phyloP scores from a whole-genome alignment of 2,888 invertebrate genomes.

The Nomada goodeniana region DNA sequence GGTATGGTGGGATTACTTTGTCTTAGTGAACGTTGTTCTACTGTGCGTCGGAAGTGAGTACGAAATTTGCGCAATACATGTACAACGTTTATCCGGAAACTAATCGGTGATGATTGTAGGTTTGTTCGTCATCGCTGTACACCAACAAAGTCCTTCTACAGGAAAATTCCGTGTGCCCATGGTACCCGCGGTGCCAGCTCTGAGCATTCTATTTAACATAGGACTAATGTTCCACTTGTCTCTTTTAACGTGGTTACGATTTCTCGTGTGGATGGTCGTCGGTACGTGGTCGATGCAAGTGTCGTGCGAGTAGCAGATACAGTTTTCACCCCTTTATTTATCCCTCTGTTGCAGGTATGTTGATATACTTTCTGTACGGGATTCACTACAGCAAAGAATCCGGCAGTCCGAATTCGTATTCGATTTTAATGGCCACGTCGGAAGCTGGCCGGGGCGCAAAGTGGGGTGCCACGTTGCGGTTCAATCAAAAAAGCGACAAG shows the following conservation, averaged over 20 bases:
- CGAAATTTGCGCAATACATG: not conserved
- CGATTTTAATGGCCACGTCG: constrained; percentile 88
- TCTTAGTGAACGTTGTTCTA: constrained; percentile 87
- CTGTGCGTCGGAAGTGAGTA: constrained; percentile 88
- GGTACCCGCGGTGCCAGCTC: constrained; percentile 91
- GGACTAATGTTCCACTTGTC: constrained; percentile 94
- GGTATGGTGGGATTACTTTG: constrained; percentile 89
- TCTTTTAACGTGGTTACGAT: constrained; percentile 92
- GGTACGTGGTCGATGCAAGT: constrained; percentile 85
- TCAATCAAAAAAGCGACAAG: constrained; percentile 76
- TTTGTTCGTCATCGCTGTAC: constrained; percentile 90
- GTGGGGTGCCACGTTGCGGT: constrained; percentile 86
- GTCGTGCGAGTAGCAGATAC: too few relatives aligned
- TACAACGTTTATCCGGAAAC: not conserved
- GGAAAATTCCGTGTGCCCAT: constrained; percentile 92
- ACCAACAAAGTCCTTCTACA: constrained; percentile 89
- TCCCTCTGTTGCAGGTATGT: constrained; percentile 87
- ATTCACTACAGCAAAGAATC: constrained; percentile 94
- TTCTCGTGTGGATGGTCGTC: constrained; percentile 94
- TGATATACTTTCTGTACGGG: constrained; percentile 93
- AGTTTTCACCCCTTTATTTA: not conserved
- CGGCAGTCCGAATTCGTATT: constrained; percentile 87
- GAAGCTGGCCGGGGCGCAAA: constrained; percentile 86
- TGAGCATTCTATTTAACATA: constrained; percentile 93
- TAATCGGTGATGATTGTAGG: constrained; percentile 83